A percentile compares a stretch with the other conserved stretches of the same genome.
phyloP scores from a whole-genome alignment of 2,888 invertebrate species.

The Lasioglossum marginatum region DNA sequence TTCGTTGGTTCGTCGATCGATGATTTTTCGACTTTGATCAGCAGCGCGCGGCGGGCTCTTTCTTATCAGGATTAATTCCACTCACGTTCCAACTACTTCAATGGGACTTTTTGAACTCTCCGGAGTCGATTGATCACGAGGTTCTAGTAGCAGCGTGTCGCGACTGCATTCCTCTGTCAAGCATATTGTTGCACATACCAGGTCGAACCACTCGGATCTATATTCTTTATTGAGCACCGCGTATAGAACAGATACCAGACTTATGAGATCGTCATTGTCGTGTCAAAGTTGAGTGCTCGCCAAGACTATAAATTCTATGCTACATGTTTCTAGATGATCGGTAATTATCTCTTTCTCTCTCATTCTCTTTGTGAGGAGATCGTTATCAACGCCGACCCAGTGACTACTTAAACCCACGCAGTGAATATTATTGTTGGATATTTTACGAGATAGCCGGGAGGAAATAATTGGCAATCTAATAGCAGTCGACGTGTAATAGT shows the following conservation, averaged over 20 bases:
- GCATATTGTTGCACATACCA: neutral
- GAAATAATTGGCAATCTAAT: slow-evolving; percentile 6
- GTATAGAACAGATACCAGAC: neutral
- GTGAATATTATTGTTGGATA: neutral
- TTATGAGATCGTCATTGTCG: neutral
- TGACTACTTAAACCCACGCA: neutral
- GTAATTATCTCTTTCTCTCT: neutral
- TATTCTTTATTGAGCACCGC: neutral
- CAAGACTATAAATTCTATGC: neutral
- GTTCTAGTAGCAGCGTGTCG: neutral
- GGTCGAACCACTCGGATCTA: neutral
- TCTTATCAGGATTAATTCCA: slow-evolving; percentile 10
- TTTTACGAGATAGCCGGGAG: neutral
- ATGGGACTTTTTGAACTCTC: neutral
- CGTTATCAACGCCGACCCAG: slow-evolving; percentile 10
- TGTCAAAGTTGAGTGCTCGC: slow-evolving; percentile 1
- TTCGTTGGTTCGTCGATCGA: neutral
- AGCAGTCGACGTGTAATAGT: neutral
- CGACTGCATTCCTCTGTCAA: slow-evolving; percentile 14
- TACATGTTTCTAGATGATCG: neutral
- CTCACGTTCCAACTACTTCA: slow-evolving; percentile 3
- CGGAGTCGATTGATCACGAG: neutral
- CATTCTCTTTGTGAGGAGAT: neutral
- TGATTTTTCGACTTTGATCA: neutral
- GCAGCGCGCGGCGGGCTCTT: neutral